Percentiles rank a stretch among this genome's conserved stretches.
phyloP scores from a whole-genome alignment of 2,888 invertebrate genomes.

The Caenorhabditis becei region DNA sequence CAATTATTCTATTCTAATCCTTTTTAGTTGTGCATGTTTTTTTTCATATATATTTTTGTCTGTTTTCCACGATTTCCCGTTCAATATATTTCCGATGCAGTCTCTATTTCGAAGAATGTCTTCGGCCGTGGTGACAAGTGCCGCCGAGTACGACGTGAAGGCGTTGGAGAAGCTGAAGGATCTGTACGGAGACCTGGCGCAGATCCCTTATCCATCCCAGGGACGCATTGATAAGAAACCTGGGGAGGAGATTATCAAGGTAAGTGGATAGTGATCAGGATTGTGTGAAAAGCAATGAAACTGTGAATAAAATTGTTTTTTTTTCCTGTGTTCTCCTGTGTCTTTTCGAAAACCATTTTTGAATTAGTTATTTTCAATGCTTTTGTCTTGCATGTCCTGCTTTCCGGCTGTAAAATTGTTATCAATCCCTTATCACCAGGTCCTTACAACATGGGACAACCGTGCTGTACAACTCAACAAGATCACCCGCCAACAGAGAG shows the following conservation, averaged over 20 bases:
- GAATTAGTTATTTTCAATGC: too few relatives aligned
- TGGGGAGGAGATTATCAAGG: constrained; percentile 38
- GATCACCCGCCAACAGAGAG: constrained; percentile 57
- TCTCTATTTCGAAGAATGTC: constrained; percentile 43
- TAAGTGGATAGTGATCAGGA: too few relatives aligned
- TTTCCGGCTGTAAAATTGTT: too few relatives aligned
- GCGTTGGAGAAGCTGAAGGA: constrained; percentile 72
- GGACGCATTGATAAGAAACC: constrained; percentile 66
- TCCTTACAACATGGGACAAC: constrained; percentile 75
- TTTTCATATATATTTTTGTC: constrained; percentile 7
- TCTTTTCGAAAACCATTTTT: too few relatives aligned
- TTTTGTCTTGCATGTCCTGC: too few relatives aligned
- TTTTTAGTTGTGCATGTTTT: too few relatives aligned
- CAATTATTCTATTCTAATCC: too few relatives aligned
- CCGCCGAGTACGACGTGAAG: constrained; percentile 67
- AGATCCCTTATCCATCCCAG: constrained; percentile 66
- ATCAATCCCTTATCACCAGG: too few relatives aligned
- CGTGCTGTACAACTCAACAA: constrained; percentile 74
- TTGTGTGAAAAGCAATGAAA: background rate
- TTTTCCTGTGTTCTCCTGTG: too few relatives aligned
- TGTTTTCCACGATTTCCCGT: background rate
- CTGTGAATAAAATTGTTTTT: background rate
- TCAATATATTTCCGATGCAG: constrained; percentile 17
- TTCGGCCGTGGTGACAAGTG: constrained; percentile 29
- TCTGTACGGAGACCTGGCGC: constrained; percentile 72